Evolutionary conservation across 2,113 vertebrate genomes (phyloP), one percentile per base, ranked within the genome.

Genomic region (Saguinus imperator): DNA sequence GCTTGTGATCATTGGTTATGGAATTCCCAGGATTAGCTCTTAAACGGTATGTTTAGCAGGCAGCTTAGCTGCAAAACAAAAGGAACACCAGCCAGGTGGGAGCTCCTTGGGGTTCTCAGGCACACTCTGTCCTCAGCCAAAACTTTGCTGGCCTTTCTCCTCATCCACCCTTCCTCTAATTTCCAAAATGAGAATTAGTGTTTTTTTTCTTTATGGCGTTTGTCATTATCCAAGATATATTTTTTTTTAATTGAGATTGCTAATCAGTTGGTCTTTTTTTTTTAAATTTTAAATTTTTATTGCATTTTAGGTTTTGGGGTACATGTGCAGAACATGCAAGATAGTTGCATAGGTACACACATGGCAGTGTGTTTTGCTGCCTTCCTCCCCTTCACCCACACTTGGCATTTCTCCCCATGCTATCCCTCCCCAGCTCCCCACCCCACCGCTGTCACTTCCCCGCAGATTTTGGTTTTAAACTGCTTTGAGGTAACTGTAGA

Each of bases 41-140:
- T 17, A 72, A 14, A 23, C 1, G 7, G 7, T 40, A 18, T 0
- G 16, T 13, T 76, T 5, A 20, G 72, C 5, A 18, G 83, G 45
- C 0, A 35, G 50, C 73, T 72, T 5, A 18, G 57, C 4, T 43
- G 18, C 37, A 43, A 29, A n/a, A 45, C 35, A 8, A 50, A 25
- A 6, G n/a, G 1, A 2, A 27, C 6, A 1, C 29, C 1, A 1
- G 50, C 35, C 9, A 6, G 21, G 52, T 0, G 0, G 37, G 8
- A 11, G 8, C 2, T 3, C n/a, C 50, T 52, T 0, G 0, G 10
- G 23, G 9, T 7, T 0, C 5, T 13, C 17, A 4, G 64, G 1
- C 61, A 8, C 40, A 18, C 21, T 14, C 32, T 1, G 10, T 8
- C 58, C 89, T 87, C 89, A 16, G 35, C 50, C 16, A 1, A 10